Evolutionary conservation across 2,888 invertebrate species (phyloP).

Genomic region (Apotomis turbidana): DNA sequence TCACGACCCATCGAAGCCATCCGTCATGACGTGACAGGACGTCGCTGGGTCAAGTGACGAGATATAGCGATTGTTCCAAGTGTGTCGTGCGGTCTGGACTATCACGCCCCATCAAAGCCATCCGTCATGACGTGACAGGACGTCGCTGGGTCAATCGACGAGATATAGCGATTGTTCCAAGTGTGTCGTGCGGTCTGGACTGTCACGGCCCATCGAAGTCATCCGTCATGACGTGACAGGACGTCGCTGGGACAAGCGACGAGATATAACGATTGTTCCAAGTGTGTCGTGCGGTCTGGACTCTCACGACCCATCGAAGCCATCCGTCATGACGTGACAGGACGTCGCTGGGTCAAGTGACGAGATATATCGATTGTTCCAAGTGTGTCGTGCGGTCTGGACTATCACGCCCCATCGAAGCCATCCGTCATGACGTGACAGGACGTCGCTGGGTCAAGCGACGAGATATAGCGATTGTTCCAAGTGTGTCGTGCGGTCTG

Average conservation of each 20-base stretch:
- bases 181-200: background rate
- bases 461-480: too few relatives aligned
- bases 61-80: background rate
- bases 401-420: too few relatives aligned
- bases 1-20: constrained; percentile 2
- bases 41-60: background rate
- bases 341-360: background rate
- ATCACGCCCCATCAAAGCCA: background rate
- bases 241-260: too few relatives aligned
- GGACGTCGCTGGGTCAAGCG: too few relatives aligned
- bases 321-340: background rate
- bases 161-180: background rate
- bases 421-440: too few relatives aligned
- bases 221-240: too few relatives aligned
- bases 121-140: background rate
- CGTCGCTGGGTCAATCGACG: background rate
- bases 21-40: constrained; percentile 17
- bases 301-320: background rate
- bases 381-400: background rate
- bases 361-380: background rate
- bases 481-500: too few relatives aligned
- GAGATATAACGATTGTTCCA: too few relatives aligned
- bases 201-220: too few relatives aligned
- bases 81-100: too few relatives aligned
- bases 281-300: too few relatives aligned